Conservation (phyloP, 1,140 invertebrate genomes). For the Holotrichia oblita region DNA sequence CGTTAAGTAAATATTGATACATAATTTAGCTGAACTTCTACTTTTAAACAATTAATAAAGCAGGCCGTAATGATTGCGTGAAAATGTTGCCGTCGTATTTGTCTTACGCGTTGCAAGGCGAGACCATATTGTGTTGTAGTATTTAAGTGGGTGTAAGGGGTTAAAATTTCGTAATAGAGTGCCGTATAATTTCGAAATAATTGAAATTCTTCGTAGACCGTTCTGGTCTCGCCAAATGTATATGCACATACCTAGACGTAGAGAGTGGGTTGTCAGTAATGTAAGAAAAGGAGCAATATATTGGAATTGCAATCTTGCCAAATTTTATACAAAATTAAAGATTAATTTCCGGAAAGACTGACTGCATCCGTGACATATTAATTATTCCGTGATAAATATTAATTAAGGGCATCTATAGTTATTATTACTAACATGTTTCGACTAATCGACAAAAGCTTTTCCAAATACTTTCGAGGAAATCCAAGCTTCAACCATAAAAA, state of each 20-base stretch:
- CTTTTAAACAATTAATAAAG: constrained; percentile 31
- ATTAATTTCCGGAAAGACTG: no score
- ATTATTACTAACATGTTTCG: no score
- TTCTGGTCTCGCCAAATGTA: not conserved
- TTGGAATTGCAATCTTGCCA: not conserved
- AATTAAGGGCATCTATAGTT: no score
- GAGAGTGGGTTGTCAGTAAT: not conserved
- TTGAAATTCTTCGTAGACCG: constrained; percentile 20
- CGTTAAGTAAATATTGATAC: not conserved
- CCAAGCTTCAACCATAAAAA: no score
- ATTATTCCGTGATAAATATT: no score
- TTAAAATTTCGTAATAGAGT: constrained; percentile 21
- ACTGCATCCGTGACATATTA: no score
- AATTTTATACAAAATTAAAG: not conserved
- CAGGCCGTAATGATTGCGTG: not conserved
- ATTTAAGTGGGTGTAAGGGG: constrained; percentile 3
- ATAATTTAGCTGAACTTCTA: not conserved
- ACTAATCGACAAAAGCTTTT: no score
- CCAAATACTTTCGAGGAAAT: no score
- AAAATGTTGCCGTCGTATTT: constrained; percentile 12
- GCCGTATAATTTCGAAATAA: constrained; percentile 30
- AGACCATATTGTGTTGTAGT: not conserved
- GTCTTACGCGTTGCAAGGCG: not conserved
- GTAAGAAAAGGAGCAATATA: not conserved
- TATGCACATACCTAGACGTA: not conserved